Evolutionary conservation across 2,888 invertebrate species (phyloP), one percentile per base, ranked within the genome.

Genomic region (Dugesia japonica): DNA sequence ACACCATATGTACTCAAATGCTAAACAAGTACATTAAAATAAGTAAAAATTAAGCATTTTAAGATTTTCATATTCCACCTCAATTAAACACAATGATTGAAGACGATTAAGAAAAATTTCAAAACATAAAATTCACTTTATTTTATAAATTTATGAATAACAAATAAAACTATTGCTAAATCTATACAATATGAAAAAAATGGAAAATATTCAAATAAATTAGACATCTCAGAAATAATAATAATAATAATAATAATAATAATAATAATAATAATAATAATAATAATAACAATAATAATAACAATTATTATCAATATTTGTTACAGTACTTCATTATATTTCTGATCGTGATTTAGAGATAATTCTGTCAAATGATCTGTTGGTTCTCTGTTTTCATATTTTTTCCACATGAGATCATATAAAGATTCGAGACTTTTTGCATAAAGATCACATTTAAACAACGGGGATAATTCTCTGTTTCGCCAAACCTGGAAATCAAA

Each of bases 361-460:
- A 72, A 23, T 72, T 72, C 72, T 13, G 72, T 72, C 15, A 72
- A 28, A 28, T 72, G 72, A 28, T 72, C 72, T 13, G 71, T 71
- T 73, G 23, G 31, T 28, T 75, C 28, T 20, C 31, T 28, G 72
- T 76, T 76, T 42, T 26, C 71, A 26, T 31, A 73, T n/a, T 33
- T 71, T 15, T 76, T 27, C 76, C 76, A 76, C 76, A 76, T 76
- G 27, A 28, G 9, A 28, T 72, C 23, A 15, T 23, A 27, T 75
- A 76, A 75, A 4, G 38, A 23, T 26, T 76, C 76, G 4, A 76
- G n/a, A 33, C 71, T 71, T 26, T n/a, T 28, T 74, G 76, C 33
- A 73, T 76, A 76, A 15, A 20, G n/a, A 26, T 76, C 23, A 20
- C 38, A 27, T 73, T 73, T 42, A 73, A 76, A 76, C 7, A 76